These are phyloP conservation scores for Perdita meconis DNA, from an alignment of 2,888 invertebrate genomes.

Conservation along the genomic window DNA sequence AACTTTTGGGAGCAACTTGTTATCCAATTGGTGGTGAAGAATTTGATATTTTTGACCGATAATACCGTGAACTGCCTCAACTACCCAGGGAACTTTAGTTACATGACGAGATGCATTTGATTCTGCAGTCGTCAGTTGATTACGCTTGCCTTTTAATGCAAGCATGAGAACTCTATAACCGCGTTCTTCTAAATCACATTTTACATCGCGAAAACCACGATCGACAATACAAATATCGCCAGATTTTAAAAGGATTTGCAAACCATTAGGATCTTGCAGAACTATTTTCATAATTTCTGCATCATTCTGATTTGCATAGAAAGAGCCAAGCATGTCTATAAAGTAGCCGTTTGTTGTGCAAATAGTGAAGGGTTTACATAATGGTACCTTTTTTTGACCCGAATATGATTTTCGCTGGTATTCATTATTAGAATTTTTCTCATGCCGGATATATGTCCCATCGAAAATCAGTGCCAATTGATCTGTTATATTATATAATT, in stretches of 20 bases:
- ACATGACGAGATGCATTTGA: background rate
- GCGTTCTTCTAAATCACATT: background rate
- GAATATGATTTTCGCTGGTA: too few species aligned
- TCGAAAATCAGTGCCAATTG: slow-evolving; percentile 58
- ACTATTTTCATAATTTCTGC: background rate
- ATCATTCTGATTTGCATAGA: too few species aligned
- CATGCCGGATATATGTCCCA: slow-evolving; percentile 61
- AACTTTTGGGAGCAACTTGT: slow-evolving; percentile 7
- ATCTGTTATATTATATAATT: slow-evolving; percentile 43
- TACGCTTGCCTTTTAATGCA: background rate
- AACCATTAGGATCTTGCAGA: background rate
- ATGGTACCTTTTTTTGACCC: too few species aligned
- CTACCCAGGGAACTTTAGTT: background rate
- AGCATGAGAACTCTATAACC: background rate
- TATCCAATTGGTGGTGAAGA: background rate
- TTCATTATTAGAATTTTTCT: slow-evolving; percentile 35
- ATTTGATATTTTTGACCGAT: background rate
- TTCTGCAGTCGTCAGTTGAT: background rate
- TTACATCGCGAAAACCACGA: background rate
- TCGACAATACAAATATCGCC: background rate
- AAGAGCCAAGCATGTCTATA: too few species aligned
- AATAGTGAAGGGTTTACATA: too few species aligned
- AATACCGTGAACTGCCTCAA: background rate
- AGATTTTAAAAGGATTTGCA: background rate
- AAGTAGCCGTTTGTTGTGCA: too few species aligned